Evolutionary conservation across 2,888 invertebrate species (phyloP).

Genomic region (Girardia tigrina): DNA sequence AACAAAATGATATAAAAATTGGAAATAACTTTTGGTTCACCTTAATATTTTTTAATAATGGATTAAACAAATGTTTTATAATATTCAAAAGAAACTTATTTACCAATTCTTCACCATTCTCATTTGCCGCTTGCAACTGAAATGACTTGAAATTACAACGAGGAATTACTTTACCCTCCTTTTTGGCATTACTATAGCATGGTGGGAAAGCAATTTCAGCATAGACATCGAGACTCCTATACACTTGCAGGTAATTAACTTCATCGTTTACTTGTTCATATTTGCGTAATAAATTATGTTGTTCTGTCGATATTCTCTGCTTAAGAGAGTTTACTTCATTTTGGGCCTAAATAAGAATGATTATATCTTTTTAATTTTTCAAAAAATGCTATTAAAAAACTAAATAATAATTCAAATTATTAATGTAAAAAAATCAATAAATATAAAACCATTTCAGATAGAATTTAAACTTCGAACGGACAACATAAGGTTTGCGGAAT

Average conservation of each 20-base stretch:
- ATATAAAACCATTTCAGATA: background rate
- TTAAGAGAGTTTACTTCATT: background rate
- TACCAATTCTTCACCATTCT: slow-evolving; percentile 64
- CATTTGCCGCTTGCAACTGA: slow-evolving; percentile 69
- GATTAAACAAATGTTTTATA: no score
- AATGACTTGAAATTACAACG: slow-evolving; percentile 59
- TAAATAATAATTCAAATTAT: no score
- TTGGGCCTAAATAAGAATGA: background rate
- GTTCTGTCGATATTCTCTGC: background rate
- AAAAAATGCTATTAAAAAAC: no score
- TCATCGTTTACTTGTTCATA: background rate
- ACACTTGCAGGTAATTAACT: background rate
- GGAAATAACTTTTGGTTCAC: no score
- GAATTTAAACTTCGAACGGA: no score
- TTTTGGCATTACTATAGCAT: slow-evolving; percentile 74
- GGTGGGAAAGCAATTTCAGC: slow-evolving; percentile 85
- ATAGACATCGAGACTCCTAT: slow-evolving; percentile 58
- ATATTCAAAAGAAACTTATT: slow-evolving; percentile 31
- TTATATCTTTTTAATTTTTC: background rate
- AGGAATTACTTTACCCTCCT: slow-evolving; percentile 66
- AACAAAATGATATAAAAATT: no score
- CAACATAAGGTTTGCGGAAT: no score
- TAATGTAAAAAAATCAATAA: background rate
- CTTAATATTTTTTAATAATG: no score
- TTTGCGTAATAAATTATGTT: background rate